Percentiles rank a stretch among this genome's conserved stretches.
phyloP scores from a whole-genome alignment of 2,888 invertebrate genomes.

The Caenorhabditis parvicauda region DNA sequence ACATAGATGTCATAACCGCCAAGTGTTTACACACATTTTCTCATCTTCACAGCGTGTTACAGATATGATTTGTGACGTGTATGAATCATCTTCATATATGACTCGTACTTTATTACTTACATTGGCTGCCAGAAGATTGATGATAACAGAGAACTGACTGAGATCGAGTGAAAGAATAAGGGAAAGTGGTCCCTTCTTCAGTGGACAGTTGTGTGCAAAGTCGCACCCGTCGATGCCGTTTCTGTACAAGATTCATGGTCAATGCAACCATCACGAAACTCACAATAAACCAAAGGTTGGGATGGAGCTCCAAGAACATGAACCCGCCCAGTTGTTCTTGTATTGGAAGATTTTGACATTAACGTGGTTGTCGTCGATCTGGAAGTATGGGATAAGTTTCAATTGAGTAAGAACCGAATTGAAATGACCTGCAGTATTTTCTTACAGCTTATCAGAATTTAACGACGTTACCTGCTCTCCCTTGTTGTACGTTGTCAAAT shows the following conservation, averaged over 20 bases:
- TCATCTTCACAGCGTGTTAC: no score
- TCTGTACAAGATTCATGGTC: constrained; percentile 13
- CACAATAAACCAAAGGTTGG: constrained; percentile 51
- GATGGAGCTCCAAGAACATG: constrained; percentile 46
- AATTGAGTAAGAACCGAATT: not conserved
- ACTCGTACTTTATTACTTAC: no score
- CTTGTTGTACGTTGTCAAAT: constrained; percentile 49
- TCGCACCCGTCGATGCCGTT: constrained; percentile 54
- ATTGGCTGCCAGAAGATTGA: constrained; percentile 47
- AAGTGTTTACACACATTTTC: no score
- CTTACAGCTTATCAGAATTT: not conserved
- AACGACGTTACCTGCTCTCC: constrained; percentile 36
- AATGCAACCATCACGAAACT: not conserved
- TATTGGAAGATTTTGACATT: constrained; percentile 50
- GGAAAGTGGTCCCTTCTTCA: constrained; percentile 45
- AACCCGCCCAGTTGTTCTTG: constrained; percentile 32
- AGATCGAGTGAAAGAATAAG: constrained; percentile 47
- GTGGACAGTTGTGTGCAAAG: constrained; percentile 55
- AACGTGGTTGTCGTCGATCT: constrained; percentile 49
- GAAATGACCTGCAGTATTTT: not conserved
- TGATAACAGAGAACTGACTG: constrained; percentile 43
- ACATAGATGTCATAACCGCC: no score
- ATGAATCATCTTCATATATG: no score
- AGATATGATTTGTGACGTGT: no score
- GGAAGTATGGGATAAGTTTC: no score